Conservation (phyloP, 2,888 invertebrate genomes). For the Drosophila suboccidentalis region DNA sequence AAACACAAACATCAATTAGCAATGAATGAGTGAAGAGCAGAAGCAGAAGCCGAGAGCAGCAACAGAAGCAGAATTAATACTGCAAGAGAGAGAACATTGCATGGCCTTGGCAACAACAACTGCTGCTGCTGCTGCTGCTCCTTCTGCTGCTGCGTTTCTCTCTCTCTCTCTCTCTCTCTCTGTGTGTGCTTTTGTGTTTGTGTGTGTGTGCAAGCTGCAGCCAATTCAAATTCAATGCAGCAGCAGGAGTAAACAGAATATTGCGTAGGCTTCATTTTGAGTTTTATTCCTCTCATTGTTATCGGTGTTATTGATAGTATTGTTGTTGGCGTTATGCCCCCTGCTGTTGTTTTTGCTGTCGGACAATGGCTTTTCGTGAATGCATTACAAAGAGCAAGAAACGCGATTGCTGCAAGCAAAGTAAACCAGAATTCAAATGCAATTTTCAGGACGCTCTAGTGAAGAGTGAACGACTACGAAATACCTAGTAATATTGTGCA, state of each 20-base stretch:
- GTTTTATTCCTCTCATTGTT: conserved; percentile 1
- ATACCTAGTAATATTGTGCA: too few species aligned
- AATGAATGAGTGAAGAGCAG: conserved; percentile 41
- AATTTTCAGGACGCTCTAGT: conserved; percentile 25
- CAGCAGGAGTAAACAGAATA: conserved; percentile 16
- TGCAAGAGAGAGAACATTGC: conserved; percentile 23
- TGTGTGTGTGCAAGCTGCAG: conserved; percentile 9
- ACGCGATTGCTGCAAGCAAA: conserved; percentile 7
- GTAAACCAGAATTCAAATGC: conserved; percentile 38
- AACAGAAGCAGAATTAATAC: conserved; percentile 4
- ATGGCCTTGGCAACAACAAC: conserved; percentile 64
- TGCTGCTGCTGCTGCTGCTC: conserved; percentile 12
- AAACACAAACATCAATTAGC: conserved; percentile 61
- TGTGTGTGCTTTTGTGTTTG: not conserved
- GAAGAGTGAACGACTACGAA: not conserved
- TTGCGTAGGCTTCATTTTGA: conserved; percentile 13
- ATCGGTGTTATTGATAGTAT: conserved; percentile 8
- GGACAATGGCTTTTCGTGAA: conserved; percentile 18
- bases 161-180: too few species aligned
- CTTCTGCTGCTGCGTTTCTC: not conserved
- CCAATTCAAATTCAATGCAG: conserved; percentile 48
- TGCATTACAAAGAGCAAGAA: conserved; percentile 2
- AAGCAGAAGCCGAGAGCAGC: conserved; percentile 23
- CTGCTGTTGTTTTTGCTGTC: not conserved
- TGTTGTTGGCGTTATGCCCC: conserved; percentile 9